Evolutionary conservation across 2,888 invertebrate genomes (phyloP), one percentile per base, ranked within the genome.

Genomic region (Erynnis tages): DNA sequence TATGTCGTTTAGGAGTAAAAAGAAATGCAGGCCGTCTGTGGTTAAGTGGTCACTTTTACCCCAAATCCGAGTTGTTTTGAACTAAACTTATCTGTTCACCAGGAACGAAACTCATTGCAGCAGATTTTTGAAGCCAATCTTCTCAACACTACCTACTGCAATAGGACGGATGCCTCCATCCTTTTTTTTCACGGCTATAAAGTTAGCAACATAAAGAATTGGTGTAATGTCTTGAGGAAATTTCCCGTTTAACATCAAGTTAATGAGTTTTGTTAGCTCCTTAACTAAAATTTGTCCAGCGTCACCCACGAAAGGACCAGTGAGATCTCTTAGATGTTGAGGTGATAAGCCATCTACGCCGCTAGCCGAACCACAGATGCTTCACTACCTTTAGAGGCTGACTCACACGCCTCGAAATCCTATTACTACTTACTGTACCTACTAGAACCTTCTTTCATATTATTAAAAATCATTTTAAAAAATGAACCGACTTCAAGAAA

Each of bases 1-100:
- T n/a, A n/a, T n/a, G n/a, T n/a, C n/a, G n/a, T n/a, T n/a, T n/a
- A n/a, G n/a, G n/a, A n/a, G n/a, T n/a, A n/a, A n/a, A n/a, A n/a
- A n/a, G n/a, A n/a, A n/a, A n/a, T n/a, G n/a, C n/a, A n/a, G n/a
- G n/a, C n/a, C n/a, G n/a, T n/a, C n/a, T n/a, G n/a, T n/a, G n/a
- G n/a, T n/a, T n/a, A n/a, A n/a, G n/a, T n/a, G n/a, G n/a, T n/a
- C n/a, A n/a, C 16, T 30, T 41, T 32, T 6, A 10, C 23, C 32
- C 41, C 34, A 16, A 49, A 40, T 16, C 41, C 41, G 40, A 14
- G 10, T 7, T 47, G 34, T 19, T 21, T 11, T 2, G 23, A 34
- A 13, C 23, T n/a, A 7, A 45, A 45, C 11, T 29, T 29, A 29
- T n/a, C n/a, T n/a, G n/a, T n/a, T n/a, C n/a, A n/a, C n/a, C n/a